Conservation (phyloP, 2,797 vertebrate genomes). For the Eulemur albifrons region DNA sequence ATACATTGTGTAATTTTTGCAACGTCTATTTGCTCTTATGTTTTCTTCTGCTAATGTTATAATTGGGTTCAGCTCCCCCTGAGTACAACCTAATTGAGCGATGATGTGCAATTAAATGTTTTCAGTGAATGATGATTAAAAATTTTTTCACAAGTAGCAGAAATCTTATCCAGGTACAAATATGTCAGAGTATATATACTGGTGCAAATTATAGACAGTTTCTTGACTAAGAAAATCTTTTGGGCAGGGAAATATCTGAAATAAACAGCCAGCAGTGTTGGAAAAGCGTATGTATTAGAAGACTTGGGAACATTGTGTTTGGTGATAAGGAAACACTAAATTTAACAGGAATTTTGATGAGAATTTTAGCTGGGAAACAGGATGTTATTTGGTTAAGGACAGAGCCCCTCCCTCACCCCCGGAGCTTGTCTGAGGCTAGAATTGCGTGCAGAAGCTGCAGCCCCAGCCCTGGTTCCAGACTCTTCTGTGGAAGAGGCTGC, state of each 20-base stretch:
- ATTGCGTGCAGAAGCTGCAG: neutral
- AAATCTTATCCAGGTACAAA: neutral
- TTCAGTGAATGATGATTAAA: constrained; percentile 19
- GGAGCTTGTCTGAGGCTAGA: neutral
- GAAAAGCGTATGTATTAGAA: neutral
- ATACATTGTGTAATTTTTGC: neutral
- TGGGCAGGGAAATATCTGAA: neutral
- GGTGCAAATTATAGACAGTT: neutral
- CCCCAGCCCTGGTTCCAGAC: neutral
- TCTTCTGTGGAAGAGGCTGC: neutral
- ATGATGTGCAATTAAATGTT: neutral
- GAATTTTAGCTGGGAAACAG: neutral
- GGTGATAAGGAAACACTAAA: neutral
- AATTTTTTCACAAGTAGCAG: neutral
- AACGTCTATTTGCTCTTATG: neutral
- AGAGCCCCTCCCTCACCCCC: neutral
- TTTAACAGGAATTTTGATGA: neutral
- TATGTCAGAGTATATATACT: neutral
- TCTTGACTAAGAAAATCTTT: neutral
- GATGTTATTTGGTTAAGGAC: neutral
- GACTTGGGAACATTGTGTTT: neutral
- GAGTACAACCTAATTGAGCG: neutral
- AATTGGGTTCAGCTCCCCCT: neutral
- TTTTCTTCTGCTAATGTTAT: neutral
- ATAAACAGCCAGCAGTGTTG: neutral